These are phyloP conservation scores for Strix aluco DNA, from an alignment of 2,113 vertebrate species.

Conservation along the genomic window DNA sequence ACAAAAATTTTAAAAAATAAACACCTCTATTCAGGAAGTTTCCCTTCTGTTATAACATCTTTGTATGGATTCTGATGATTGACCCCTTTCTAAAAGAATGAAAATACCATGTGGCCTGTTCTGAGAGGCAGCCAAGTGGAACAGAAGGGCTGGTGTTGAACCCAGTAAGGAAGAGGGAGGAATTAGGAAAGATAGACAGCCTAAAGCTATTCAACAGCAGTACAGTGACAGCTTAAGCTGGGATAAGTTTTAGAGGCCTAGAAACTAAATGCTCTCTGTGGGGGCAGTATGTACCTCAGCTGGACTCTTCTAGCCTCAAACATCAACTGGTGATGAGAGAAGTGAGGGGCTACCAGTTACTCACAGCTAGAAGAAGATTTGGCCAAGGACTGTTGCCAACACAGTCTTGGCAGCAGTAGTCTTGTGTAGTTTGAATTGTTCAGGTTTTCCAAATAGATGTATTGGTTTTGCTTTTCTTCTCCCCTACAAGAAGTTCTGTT, in stretches of 20 bases:
- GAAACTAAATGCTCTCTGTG: neutral
- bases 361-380: constrained; percentile 14
- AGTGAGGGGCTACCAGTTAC: constrained; percentile 3
- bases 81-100: constrained; percentile 43
- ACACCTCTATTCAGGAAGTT: constrained; percentile 26
- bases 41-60: constrained; percentile 44
- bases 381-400: constrained; percentile 36
- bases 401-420: constrained; percentile 22
- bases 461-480: constrained; percentile 30
- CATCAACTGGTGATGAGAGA: constrained; percentile 4
- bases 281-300: neutral
- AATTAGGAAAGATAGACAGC: constrained; percentile 19
- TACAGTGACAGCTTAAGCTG: neutral
- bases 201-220: constrained; percentile 40
- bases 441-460: constrained; percentile 43
- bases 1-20: neutral
- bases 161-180: constrained; percentile 13
- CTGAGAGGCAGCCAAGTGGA: constrained; percentile 58
- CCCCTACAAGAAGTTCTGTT: constrained; percentile 27
- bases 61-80: constrained; percentile 37
- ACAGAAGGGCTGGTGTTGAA: constrained; percentile 51
- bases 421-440: constrained; percentile 37
- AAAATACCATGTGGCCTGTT: constrained; percentile 56
- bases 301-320: neutral
- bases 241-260: neutral